Base-by-base conservation (phyloP, 2,888 invertebrate species). In the Cantharis flavilabris region DNA sequence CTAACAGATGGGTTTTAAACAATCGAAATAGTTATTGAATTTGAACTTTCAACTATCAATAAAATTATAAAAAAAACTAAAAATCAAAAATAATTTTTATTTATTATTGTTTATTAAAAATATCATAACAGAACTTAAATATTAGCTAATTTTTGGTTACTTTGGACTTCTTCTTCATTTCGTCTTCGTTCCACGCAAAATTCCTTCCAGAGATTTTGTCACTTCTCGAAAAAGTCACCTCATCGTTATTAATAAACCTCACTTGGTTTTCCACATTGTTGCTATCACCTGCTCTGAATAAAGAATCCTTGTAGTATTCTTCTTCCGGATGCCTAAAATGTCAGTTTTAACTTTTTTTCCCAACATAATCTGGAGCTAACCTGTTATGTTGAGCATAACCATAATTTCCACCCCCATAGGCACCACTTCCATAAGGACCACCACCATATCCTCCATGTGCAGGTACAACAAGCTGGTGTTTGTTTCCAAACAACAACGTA, bases 151-250 rank as follows among this genome's bases (percentile, higher is more conserved):
- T 49, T 49, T 49, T 49, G 49, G 30, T 14, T 5, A 18, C 14
- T 71, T 76, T 77, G 2, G 72, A 76, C 78, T 83, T 84, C 72
- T 82, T 82, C 65, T 82, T 79, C 78, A 85, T 86, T 75, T 88
- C 87, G 49, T 84, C 83, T 13, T 87, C 87, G 76, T 81, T 86
- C 89, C 88, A 88, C 10, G 87, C 88, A 79, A 88, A 89, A 83
- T 88, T 89, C 75, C 89, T 82, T 69, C 88, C 85, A 30, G 67
- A 79, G 2, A 13, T 62, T 20, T 33, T 30, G 11, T 79, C 81
- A 49, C 78, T 81, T 71, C 78, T 80, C 2, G 75, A 64, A 49
- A 75, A 83, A 14, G 69, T 62, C 49, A 76, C 72, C 28, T 81
- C 81, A 3, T 85, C 70, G 30, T 82, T 83, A 5, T 82, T 82